Evolutionary conservation across 2,888 invertebrate species (phyloP).

Genomic region (Amblyteles armatorius): DNA sequence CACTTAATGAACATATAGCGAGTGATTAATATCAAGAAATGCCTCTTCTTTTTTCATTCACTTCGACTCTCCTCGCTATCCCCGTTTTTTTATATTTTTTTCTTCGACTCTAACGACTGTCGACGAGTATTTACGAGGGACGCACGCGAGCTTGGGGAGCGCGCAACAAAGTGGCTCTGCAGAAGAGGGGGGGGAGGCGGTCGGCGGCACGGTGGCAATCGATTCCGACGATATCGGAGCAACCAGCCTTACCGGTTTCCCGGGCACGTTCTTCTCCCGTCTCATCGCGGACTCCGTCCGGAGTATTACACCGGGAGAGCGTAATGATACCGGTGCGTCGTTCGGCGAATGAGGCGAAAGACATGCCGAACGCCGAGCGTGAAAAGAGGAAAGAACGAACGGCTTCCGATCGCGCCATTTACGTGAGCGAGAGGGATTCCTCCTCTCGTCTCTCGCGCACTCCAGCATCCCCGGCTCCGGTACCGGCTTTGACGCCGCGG

Average conservation of each 20-base stretch:
- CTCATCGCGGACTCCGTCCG: constrained; percentile 42
- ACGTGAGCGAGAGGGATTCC: constrained; percentile 37
- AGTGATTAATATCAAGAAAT: constrained; percentile 18
- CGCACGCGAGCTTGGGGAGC: constrained; percentile 29
- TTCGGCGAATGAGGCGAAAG: constrained; percentile 20
- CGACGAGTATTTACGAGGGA: constrained; percentile 72
- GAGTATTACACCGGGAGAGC: constrained; percentile 59
- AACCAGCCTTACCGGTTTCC: constrained; percentile 76
- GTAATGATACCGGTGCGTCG: constrained; percentile 69
- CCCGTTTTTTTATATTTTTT: constrained; percentile 30
- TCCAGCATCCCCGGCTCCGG: constrained; percentile 18
- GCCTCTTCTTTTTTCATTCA: neutral
- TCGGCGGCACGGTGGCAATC: constrained; percentile 72
- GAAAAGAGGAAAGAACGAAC: constrained; percentile 20
- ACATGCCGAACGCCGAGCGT: neutral
- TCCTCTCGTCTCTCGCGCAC: constrained; percentile 1
- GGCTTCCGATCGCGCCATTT: constrained; percentile 64
- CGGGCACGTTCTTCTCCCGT: constrained; percentile 63
- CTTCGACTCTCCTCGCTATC: neutral
- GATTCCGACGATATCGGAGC: constrained; percentile 75
- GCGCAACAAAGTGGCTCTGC: neutral
- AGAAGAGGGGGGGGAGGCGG: neutral
- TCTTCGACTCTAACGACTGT: constrained; percentile 46
- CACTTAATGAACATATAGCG: constrained; percentile 15
- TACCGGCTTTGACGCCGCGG: neutral